Evolutionary conservation across 2,888 invertebrate genomes (phyloP).

Genomic region (Fragum fragum): DNA sequence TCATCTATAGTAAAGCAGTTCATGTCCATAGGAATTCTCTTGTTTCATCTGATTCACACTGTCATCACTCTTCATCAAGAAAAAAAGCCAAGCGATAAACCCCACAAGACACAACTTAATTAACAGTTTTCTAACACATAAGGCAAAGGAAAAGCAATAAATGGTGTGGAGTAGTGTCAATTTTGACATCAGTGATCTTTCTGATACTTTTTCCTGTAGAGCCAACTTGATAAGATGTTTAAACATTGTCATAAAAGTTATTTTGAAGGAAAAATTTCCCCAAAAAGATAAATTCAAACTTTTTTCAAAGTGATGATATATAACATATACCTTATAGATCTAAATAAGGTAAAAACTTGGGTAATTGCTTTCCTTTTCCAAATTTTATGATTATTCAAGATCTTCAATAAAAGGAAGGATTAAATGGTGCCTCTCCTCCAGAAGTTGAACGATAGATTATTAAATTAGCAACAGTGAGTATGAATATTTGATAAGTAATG

Average conservation of each 20-base stretch:
- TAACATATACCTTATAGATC: no score
- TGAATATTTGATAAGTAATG: constrained; percentile 19
- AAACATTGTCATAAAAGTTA: no score
- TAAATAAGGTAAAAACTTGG: no score
- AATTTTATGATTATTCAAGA: no score
- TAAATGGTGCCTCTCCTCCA: background rate
- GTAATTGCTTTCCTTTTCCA: no score
- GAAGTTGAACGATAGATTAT: background rate
- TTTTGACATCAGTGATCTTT: constrained; percentile 3
- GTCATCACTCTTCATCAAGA: constrained; percentile 18
- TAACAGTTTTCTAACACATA: constrained; percentile 28
- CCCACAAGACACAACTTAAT: constrained; percentile 17
- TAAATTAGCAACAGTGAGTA: constrained; percentile 14
- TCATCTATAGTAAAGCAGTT: no score
- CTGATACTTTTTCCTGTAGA: background rate
- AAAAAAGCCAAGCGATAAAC: constrained; percentile 12
- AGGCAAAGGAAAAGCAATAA: constrained; percentile 24
- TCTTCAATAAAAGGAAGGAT: background rate
- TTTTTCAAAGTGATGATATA: no score
- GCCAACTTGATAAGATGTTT: background rate
- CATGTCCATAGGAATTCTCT: no score
- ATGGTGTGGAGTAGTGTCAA: constrained; percentile 11
- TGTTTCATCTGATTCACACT: background rate
- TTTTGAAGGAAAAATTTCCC: no score
- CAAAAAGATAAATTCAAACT: no score